These are phyloP conservation scores for Carassius auratus DNA, from an alignment of 2,113 vertebrate genomes.

Conservation along the genomic window DNA sequence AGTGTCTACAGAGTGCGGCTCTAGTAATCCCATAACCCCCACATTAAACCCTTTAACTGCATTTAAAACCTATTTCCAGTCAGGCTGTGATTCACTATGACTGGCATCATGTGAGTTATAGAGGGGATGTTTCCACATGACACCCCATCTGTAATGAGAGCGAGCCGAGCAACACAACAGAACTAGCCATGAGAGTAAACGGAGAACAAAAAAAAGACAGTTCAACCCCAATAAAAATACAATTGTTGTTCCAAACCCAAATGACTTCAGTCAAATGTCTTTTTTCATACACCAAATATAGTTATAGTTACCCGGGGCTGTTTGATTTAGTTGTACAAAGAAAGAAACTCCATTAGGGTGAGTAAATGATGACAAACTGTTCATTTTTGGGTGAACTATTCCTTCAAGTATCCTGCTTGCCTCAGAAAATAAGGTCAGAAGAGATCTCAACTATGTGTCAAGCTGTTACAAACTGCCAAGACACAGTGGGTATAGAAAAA, in stretches of 20 bases:
- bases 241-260: neutral
- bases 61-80: constrained; percentile 58
- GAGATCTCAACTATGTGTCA: too few species aligned
- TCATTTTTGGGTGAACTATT: too few species aligned
- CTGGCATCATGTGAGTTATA: constrained; percentile 38
- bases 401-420: too few species aligned
- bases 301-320: too few species aligned
- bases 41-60: constrained; percentile 50
- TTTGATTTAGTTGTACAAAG: too few species aligned
- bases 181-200: neutral
- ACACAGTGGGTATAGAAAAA: too few species aligned
- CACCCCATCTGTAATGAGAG: neutral
- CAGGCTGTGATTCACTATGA: constrained; percentile 46
- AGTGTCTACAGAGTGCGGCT: constrained; percentile 7
- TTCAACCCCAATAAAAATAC: neutral
- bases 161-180: neutral
- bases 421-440: too few species aligned
- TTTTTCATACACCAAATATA: neutral
- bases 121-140: constrained; percentile 10
- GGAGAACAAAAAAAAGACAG: neutral
- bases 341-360: too few species aligned
- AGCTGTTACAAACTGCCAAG: too few species aligned
- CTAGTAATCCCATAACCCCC: constrained; percentile 42
- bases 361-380: too few species aligned
- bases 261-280: neutral